Conservation (phyloP, 2,888 invertebrate genomes). For the Drosophila fulvimacula region DNA sequence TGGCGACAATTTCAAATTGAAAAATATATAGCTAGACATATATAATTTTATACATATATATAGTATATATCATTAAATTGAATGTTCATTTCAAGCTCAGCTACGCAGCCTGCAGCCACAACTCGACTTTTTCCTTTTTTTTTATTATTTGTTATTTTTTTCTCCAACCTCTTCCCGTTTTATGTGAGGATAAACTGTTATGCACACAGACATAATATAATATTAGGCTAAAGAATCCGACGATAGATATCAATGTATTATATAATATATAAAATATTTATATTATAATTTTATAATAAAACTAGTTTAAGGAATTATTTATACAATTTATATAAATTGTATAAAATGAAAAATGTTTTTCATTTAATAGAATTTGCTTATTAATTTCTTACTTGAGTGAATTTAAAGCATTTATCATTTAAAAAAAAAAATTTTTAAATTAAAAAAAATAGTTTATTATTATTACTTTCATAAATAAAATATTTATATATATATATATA, state of each 20-base stretch:
- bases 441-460: too few relatives aligned
- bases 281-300: too few relatives aligned
- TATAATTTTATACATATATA: neutral
- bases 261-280: too few relatives aligned
- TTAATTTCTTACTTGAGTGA: too few relatives aligned
- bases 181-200: conserved; percentile 4
- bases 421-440: too few relatives aligned
- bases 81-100: conserved; percentile 39
- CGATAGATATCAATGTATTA: neutral
- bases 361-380: too few relatives aligned
- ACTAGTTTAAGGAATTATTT: too few relatives aligned
- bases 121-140: conserved; percentile 1
- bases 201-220: neutral
- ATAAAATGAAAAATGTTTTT: too few relatives aligned
- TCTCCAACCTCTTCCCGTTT: neutral
- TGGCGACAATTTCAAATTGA: conserved; percentile 39
- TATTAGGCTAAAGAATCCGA: neutral
- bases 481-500: too few relatives aligned
- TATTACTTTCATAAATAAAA: too few relatives aligned
- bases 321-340: too few relatives aligned
- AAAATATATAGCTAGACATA: conserved; percentile 14
- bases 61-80: conserved; percentile 20
- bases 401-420: too few relatives aligned
- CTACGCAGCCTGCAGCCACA: conserved; percentile 22
- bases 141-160: conserved; percentile 7